phyloP scores from a whole-genome alignment of 2,888 invertebrate genomes.

The Archaeoteleia sp. region DNA sequence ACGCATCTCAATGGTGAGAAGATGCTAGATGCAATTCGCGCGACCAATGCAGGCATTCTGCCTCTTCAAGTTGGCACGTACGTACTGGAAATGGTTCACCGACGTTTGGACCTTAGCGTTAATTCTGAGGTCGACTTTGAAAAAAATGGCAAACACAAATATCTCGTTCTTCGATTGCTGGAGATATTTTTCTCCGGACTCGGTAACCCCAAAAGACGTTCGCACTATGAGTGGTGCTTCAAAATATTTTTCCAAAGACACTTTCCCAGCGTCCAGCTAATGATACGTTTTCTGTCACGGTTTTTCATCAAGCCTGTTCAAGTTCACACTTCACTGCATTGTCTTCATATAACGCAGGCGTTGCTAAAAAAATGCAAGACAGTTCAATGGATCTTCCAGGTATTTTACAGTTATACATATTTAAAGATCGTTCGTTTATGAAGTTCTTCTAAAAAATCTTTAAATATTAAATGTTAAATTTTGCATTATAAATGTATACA shows the following conservation, averaged over 20 bases:
- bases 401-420: conserved; percentile 3
- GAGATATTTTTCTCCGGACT: conserved; percentile 69
- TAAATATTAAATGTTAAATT: conserved; percentile 6
- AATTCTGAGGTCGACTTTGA: conserved; percentile 66
- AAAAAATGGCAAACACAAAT: conserved; percentile 60
- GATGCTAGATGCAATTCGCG: conserved; percentile 62
- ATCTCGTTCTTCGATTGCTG: conserved; percentile 63
- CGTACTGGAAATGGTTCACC: conserved; percentile 71
- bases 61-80: conserved; percentile 70
- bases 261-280: conserved; percentile 62
- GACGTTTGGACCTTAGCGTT: conserved; percentile 65
- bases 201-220: conserved; percentile 45
- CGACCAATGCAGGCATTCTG: conserved; percentile 63
- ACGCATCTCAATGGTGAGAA: conserved; percentile 68
- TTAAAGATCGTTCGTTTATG: not conserved
- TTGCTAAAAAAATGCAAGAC: conserved; percentile 68
- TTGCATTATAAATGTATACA: too few species aligned
- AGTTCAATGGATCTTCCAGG: conserved; percentile 64
- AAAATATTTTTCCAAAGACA: conserved; percentile 71
- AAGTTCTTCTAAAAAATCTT: too few species aligned
- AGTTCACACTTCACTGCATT: conserved; percentile 63
- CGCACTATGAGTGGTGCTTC: conserved; percentile 68
- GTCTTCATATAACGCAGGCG: conserved; percentile 69
- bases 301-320: conserved; percentile 66
- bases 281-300: conserved; percentile 66